Conservation (phyloP, 1,140 invertebrate genomes). For the Pseudomyrmex concolor region DNA sequence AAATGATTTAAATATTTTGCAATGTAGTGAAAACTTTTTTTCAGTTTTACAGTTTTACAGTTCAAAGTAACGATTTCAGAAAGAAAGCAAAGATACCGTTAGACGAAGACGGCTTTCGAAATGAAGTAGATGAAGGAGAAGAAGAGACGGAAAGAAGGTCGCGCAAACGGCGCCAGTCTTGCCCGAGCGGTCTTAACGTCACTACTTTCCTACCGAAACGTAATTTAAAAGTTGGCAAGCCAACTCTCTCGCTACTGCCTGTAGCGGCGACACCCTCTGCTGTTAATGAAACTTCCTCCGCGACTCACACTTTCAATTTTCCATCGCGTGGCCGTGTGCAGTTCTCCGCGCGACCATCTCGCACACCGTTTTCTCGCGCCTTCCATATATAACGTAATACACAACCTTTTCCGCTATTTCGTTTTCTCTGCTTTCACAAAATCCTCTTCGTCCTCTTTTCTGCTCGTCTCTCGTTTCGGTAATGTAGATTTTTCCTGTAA, state of each 20-base stretch:
- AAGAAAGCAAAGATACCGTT: neutral
- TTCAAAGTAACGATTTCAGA: neutral
- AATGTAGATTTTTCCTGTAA: conserved; percentile 44
- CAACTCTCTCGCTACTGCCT: conserved; percentile 1
- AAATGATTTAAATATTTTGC: conserved; percentile 9
- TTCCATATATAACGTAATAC: conserved; percentile 7
- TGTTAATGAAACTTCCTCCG: conserved; percentile 82
- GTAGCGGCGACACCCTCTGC: conserved; percentile 68
- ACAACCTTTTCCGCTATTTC: conserved; percentile 31
- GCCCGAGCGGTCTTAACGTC: conserved; percentile 63
- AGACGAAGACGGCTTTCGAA: neutral
- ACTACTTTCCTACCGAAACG: conserved; percentile 79
- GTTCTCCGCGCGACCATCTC: neutral
- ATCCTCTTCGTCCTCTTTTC: neutral
- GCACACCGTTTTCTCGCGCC: conserved; percentile 1
- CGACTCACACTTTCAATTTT: conserved; percentile 82
- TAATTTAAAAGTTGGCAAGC: conserved; percentile 84
- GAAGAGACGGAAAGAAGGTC: neutral
- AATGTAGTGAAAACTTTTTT: neutral
- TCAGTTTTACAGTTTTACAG: neutral
- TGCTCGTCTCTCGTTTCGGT: conserved; percentile 47
- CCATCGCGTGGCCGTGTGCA: conserved; percentile 55
- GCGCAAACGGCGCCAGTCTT: conserved; percentile 25
- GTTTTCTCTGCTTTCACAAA: conserved; percentile 4
- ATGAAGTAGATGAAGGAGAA: neutral